Conservation (phyloP, 2,113 vertebrate genomes). For the Empidonax alnorum region DNA sequence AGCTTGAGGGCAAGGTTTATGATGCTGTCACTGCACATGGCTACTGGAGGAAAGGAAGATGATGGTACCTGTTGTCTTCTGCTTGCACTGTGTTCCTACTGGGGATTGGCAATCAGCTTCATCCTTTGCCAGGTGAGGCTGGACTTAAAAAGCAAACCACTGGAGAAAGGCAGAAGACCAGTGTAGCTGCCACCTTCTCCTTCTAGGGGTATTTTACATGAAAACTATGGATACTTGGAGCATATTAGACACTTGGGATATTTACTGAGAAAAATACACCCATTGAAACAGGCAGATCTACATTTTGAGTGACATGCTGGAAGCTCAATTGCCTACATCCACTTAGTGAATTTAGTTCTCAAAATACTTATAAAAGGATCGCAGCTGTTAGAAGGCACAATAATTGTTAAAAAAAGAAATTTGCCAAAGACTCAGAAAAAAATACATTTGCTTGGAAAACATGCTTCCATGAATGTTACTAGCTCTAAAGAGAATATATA, state of each 20-base stretch:
- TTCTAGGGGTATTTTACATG: background rate
- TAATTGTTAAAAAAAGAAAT: background rate
- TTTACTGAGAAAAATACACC: background rate
- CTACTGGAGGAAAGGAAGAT: background rate
- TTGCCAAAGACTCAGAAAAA: background rate
- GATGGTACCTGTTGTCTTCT: background rate
- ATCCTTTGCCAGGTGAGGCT: background rate
- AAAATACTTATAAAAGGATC: background rate
- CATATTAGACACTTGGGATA: background rate
- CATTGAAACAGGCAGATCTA: background rate
- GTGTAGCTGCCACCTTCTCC: background rate
- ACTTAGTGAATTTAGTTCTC: background rate
- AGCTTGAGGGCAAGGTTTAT: background rate
- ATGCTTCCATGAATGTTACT: background rate
- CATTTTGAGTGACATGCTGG: background rate
- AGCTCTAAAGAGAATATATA: background rate
- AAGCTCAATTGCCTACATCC: background rate
- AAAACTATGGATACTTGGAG: background rate
- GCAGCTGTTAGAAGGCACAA: background rate
- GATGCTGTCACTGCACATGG: background rate
- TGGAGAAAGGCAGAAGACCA: background rate
- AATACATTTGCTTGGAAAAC: background rate
- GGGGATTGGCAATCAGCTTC: background rate
- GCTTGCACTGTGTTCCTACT: background rate
- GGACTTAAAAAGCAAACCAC: background rate